phyloP scores from a whole-genome alignment of 2,797 vertebrate genomes.

The Perodicticus potto region DNA sequence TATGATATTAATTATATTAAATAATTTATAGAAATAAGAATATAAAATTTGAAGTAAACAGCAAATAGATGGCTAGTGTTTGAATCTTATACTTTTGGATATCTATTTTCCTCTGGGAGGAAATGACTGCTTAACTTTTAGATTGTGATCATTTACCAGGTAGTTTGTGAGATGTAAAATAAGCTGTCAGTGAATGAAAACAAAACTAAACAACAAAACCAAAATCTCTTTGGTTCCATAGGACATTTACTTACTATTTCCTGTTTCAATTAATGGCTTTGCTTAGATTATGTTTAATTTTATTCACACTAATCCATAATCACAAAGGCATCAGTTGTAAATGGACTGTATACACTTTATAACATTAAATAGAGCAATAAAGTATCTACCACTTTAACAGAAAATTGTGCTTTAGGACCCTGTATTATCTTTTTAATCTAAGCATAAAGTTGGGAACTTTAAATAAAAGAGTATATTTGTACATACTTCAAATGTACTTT shows the following conservation, averaged over 20 bases:
- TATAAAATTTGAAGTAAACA: neutral
- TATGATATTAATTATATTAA: neutral
- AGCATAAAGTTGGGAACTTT: neutral
- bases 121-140: neutral
- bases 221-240: slow-evolving; percentile 54
- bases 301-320: slow-evolving; percentile 70
- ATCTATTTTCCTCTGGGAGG: neutral
- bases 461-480: slow-evolving; percentile 18
- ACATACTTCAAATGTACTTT: neutral
- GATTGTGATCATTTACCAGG: neutral
- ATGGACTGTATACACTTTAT: slow-evolving; percentile 70
- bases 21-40: slow-evolving; percentile 40
- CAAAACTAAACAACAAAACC: neutral
- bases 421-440: slow-evolving; percentile 72
- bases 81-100: neutral
- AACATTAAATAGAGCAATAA: slow-evolving; percentile 66
- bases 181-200: slow-evolving; percentile 47
- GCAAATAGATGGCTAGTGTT: neutral
- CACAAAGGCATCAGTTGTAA: slow-evolving; percentile 70
- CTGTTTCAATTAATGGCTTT: slow-evolving; percentile 74
- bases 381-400: slow-evolving; percentile 74
- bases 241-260: slow-evolving; percentile 63
- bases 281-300: slow-evolving; percentile 67
- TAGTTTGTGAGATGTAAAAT: slow-evolving; percentile 62
- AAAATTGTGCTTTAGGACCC: slow-evolving; percentile 72